Percentiles rank a stretch among this genome's conserved stretches.
Conservation (phyloP, 1,140 invertebrate genomes). For the Zaprionus davidi region DNA sequence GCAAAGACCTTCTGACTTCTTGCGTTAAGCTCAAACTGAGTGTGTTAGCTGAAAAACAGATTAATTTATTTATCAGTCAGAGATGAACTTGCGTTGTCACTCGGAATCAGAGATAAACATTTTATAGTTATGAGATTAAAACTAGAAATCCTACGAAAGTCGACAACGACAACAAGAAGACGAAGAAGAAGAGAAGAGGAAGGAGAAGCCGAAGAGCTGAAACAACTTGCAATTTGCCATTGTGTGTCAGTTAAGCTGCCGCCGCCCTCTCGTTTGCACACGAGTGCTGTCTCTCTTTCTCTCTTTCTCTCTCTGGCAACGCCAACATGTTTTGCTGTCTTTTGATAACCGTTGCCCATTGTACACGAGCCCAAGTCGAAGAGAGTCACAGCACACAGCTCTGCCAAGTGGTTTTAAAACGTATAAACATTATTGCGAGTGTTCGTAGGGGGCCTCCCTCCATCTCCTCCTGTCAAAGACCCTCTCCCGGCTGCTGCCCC, state of each 20-base stretch:
- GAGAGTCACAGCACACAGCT: neutral
- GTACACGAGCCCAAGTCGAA: constrained; percentile 15
- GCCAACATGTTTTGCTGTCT: neutral
- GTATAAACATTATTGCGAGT: constrained; percentile 54
- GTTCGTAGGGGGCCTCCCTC: constrained; percentile 1
- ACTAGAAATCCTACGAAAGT: constrained; percentile 3
- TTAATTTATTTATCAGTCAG: constrained; percentile 25
- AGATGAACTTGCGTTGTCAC: constrained; percentile 16
- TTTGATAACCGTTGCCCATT: constrained; percentile 29
- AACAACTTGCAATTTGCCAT: constrained; percentile 29
- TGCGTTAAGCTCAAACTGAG: neutral
- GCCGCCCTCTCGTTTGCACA: neutral
- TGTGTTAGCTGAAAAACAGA: constrained; percentile 9
- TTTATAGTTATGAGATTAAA: constrained; percentile 38
- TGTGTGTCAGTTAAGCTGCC: constrained; percentile 24
- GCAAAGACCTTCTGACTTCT: neutral
- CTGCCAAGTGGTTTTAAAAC: constrained; percentile 43
- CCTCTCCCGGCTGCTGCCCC: neutral
- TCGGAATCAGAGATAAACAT: constrained; percentile 29
- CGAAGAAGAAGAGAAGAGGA: neutral
- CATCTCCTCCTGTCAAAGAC: neutral
- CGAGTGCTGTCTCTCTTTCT: neutral
- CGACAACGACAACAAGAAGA: neutral
- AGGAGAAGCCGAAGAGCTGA: neutral
- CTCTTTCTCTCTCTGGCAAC: neutral